Conservation (phyloP, 30 jellyfish, hydroid and myxozoan genomes). For the Pseudorhiza aurosa region DNA sequence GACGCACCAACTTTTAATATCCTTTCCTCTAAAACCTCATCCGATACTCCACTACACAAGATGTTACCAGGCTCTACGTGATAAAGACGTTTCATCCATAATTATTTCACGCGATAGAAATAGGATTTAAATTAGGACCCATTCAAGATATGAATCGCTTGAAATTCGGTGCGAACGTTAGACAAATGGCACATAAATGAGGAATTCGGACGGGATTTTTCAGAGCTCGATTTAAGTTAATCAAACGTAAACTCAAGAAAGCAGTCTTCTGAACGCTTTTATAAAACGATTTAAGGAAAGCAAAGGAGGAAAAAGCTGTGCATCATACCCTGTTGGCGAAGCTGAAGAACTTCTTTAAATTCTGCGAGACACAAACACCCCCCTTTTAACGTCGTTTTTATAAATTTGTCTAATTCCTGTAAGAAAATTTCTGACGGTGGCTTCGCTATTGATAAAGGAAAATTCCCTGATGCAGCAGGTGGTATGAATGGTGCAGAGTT, state of each 20-base stretch:
- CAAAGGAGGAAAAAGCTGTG: neutral
- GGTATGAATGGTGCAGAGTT: slow-evolving; percentile 57
- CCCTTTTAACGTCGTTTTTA: slow-evolving; percentile 65
- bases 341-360: slow-evolving; percentile 67
- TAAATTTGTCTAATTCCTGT: slow-evolving; percentile 80
- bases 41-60: slow-evolving; percentile 86
- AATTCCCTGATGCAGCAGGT: slow-evolving; percentile 77
- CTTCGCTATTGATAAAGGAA: slow-evolving; percentile 26
- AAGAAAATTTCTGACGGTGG: slow-evolving; percentile 89
- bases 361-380: slow-evolving; percentile 83
- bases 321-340: slow-evolving; percentile 79
- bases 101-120: no score
- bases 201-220: no score
- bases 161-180: no score
- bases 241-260: no score
- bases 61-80: slow-evolving; percentile 82
- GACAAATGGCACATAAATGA: no score
- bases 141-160: no score
- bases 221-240: no score
- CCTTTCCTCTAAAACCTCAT: slow-evolving; percentile 61
- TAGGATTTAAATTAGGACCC: no score
- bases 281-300: neutral
- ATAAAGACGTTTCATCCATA: no score
- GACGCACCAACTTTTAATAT: slow-evolving; percentile 80
- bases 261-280: no score